Evolutionary conservation across 2,888 invertebrate genomes (phyloP), one percentile per base, ranked within the genome.

Genomic region (Apocheima hispidaria): DNA sequence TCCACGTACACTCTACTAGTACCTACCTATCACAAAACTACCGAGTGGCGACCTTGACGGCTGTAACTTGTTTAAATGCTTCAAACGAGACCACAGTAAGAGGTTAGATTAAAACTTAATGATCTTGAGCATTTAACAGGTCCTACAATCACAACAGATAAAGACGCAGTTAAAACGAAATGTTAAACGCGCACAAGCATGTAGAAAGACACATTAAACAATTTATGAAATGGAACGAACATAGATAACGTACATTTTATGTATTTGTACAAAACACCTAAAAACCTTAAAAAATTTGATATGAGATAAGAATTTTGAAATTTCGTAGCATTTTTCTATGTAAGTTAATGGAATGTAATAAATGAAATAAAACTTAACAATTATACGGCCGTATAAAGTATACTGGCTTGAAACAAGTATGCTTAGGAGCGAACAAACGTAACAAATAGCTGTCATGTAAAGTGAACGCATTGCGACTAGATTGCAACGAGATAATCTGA

Each of bases 31-130:
- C 58, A n/a, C n/a, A 65, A 73, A 66, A 65, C 60, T 52, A 58
- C 60, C 66, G 28, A 51, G 28, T 6, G 38, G n/a, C 40, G 75
- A 73, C 81, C 78, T 79, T 78, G 77, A 63, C 66, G 63, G 67
- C 66, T 73, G 77, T 75, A 78, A 77, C 78, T 74, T 72, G 78
- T 77, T 77, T 71, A 73, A 73, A 62, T 53, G 52, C 41, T 48
- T 57, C 56, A 52, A 49, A 73, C 68, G 75, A 74, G 71, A 75
- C 73, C 67, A 65, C 52, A 62, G 69, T 66, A 41, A 64, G 61
- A 74, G 69, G 67, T 71, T 68, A 68, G 55, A 69, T 61, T 62
- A 49, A 61, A 67, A 58, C 51, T 65, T 56, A 66, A 69, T 61
- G 55, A 65, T 65, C 49, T 38, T 49, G 30, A 58, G 44, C 56